Evolutionary conservation across 2,113 vertebrate species (phyloP).

Genomic region (Coturnix japonica): DNA sequence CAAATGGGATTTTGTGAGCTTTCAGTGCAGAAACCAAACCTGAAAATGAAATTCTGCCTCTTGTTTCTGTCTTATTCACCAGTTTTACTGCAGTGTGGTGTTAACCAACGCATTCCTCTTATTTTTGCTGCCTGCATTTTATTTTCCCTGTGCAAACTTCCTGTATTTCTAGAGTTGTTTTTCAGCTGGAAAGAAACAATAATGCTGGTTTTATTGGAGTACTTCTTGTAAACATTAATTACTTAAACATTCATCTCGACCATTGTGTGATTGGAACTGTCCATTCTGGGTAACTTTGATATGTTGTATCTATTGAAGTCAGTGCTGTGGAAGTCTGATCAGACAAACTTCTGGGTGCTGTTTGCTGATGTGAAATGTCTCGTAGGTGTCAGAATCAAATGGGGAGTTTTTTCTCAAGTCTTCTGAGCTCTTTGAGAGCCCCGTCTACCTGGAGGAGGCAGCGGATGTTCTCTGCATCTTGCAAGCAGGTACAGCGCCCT

Average conservation of each 20-base stretch:
- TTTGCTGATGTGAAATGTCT: neutral
- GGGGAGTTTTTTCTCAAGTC: slow-evolving; percentile 97
- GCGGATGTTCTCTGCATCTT: slow-evolving; percentile 98
- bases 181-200: neutral
- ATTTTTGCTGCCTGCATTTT: neutral
- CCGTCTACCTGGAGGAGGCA: slow-evolving; percentile 96
- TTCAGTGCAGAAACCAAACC: accelerated
- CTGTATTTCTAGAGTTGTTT: neutral
- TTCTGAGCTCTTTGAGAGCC: slow-evolving; percentile 96
- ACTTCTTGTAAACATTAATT: neutral
- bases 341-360: neutral
- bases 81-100: accelerated
- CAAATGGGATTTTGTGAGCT: neutral
- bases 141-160: neutral
- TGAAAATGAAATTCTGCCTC: neutral
- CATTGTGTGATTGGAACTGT: neutral
- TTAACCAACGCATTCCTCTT: neutral
- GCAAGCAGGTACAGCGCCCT: slow-evolving; percentile 89
- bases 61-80: neutral
- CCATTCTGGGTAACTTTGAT: neutral
- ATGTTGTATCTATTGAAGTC: neutral
- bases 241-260: neutral
- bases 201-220: neutral
- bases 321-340: neutral
- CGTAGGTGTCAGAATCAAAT: slow-evolving; percentile 89